Evolutionary conservation across 2,797 vertebrate genomes (phyloP).

Genomic region (Acanthornis magna): DNA sequence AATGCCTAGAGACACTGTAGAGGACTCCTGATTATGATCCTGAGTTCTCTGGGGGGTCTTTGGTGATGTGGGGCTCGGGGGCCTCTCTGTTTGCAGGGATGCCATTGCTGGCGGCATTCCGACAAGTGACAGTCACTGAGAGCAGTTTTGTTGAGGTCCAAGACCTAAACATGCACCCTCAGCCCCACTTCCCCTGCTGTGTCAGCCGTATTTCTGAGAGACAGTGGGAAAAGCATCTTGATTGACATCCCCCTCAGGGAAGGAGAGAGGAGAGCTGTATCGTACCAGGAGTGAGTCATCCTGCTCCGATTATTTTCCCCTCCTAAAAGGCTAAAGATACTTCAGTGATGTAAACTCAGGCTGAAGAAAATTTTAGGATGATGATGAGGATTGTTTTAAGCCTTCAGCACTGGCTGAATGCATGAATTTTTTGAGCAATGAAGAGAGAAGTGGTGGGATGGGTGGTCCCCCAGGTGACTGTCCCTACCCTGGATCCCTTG

Average conservation of each 20-base stretch:
- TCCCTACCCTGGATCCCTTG: neutral
- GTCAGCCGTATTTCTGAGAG: neutral
- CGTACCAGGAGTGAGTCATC: neutral
- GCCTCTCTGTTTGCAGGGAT: neutral
- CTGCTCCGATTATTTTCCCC: neutral
- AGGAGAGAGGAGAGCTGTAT: neutral
- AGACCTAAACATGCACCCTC: accelerated
- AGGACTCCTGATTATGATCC: neutral
- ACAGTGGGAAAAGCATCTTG: neutral
- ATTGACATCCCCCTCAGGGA: neutral
- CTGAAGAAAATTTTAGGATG: neutral
- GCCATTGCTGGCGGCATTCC: neutral
- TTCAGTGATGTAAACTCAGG: neutral
- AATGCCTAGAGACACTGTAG: neutral
- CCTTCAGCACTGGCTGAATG: neutral
- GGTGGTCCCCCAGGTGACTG: accelerated
- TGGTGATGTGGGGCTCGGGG: neutral
- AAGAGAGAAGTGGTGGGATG: neutral
- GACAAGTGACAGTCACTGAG: neutral
- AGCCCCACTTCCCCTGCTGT: neutral
- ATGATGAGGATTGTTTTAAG: neutral
- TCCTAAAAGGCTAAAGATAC: neutral
- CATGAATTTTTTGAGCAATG: neutral
- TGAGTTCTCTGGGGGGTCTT: neutral
- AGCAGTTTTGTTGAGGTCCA: neutral